phyloP scores from a whole-genome alignment of 2,888 invertebrate genomes.

The Elegia similella region DNA sequence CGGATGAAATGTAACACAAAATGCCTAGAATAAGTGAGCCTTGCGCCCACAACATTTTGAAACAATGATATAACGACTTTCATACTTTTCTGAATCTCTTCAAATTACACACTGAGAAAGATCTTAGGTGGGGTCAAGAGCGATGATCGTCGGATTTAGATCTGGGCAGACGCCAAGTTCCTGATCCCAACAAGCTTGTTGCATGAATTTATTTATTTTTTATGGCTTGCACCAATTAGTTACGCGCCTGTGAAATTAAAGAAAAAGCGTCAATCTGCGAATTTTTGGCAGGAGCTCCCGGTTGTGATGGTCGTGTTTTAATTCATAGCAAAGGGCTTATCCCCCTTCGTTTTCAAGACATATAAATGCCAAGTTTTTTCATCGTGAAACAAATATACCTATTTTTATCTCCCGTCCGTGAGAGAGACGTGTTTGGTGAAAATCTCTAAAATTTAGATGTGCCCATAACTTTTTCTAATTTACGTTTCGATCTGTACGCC shows the following conservation, averaged over 20 bases:
- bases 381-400: no score
- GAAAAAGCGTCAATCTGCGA: constrained; percentile 10
- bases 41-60: not conserved
- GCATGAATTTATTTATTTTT: constrained; percentile 45
- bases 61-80: not conserved
- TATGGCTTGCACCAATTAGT: constrained; percentile 40
- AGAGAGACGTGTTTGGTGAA: no score
- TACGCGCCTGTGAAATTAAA: constrained; percentile 22
- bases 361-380: no score
- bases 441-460: no score
- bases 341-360: not conserved
- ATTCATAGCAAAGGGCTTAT: not conserved
- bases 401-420: no score
- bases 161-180: constrained; percentile 69
- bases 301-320: constrained; percentile 13
- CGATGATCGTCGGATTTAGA: constrained; percentile 64
- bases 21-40: not conserved
- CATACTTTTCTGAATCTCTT: constrained; percentile 25
- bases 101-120: constrained; percentile 47
- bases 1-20: no score
- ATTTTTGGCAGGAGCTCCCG: constrained; percentile 22
- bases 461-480: no score
- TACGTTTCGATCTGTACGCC: no score
- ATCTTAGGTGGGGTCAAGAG: constrained; percentile 70
- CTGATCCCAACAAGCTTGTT: constrained; percentile 39